Evolutionary conservation across 2,888 invertebrate species (phyloP).

Genomic region (Mycogona germanica): DNA sequence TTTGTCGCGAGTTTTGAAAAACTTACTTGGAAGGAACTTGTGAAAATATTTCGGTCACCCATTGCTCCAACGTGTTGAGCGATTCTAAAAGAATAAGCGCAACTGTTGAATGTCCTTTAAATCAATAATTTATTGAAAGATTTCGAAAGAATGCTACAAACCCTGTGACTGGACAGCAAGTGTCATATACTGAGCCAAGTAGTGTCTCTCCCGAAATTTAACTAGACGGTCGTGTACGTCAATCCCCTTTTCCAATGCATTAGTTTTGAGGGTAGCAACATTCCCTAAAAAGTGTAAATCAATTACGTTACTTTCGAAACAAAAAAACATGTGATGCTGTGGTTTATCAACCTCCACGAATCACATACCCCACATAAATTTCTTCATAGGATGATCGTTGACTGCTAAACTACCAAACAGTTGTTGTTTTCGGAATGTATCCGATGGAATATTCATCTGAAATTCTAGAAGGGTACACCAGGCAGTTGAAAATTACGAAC

Average conservation of each 20-base stretch:
- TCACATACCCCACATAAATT: constrained; percentile 77
- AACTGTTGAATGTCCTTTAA: constrained; percentile 7
- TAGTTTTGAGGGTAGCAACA: constrained; percentile 28
- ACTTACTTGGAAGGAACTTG: constrained; percentile 50
- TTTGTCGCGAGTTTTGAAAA: background rate
- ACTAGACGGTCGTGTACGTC: constrained; percentile 53
- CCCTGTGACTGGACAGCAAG: constrained; percentile 55
- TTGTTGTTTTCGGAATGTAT: constrained; percentile 62
- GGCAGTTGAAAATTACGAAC: too few relatives aligned
- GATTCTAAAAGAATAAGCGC: constrained; percentile 25
- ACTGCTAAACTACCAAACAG: constrained; percentile 55
- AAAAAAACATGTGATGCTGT: background rate
- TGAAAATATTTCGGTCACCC: constrained; percentile 52
- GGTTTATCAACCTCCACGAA: background rate
- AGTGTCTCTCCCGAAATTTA: constrained; percentile 60
- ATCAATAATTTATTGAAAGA: background rate
- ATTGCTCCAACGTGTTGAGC: constrained; percentile 49
- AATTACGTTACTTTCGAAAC: background rate
- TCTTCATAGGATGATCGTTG: constrained; percentile 48
- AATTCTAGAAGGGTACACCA: constrained; percentile 68
- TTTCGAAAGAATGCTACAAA: constrained; percentile 15
- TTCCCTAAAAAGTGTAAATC: constrained; percentile 27
- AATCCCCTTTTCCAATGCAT: constrained; percentile 27
- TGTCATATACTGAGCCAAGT: constrained; percentile 80
- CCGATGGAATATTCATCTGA: constrained; percentile 61